Base-by-base conservation (phyloP, 2,797 vertebrate genomes). In the Smutsia gigantea region DNA sequence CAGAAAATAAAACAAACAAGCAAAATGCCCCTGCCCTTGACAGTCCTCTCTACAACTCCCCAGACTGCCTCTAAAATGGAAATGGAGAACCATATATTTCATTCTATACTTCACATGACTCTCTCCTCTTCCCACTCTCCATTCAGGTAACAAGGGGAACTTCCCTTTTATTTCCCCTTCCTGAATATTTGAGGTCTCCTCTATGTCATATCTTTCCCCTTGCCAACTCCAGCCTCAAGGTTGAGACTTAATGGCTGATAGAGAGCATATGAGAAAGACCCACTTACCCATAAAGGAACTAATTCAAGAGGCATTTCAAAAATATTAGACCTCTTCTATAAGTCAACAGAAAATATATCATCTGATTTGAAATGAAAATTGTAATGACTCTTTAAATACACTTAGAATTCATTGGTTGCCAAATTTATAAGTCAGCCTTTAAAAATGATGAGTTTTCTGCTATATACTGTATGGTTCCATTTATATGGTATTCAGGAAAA, bases 341-440 rank as follows among this genome's bases (percentile, higher is more conserved):
- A 79, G 31, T 69, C 87, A 85, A 61, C 8, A 55, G 87, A 79
- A 96, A 91, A 75, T 84, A 49, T 17, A 31, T 53, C 29, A 88
- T 81, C 59, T 88, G 78, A 85, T 96, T 84, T 75, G 42, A 61
- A 74, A 59, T 88, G 82, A 91, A 87, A 81, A 93, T 84, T 88
- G 3, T 74, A 69, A 82, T 68, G 63, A 93, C 78, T 92, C 68
- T 92, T 79, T 79, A 86, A 81, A 77, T 82, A 37, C 23, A 72
- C 57, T 93, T 91, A 89, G 46, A 84, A 90, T 63, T 39, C 83
- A 79, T 81, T 86, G 42, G 74, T 77, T 95, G 42, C 21, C 78
- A 95, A 66, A 39, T 88, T 46, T 46, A 46, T 49, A 64, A 10
- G n/a, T 59, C 59, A 69, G 37, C 37, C 39, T 87, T 94, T 81